phyloP scores from a whole-genome alignment of 2,797 vertebrate species.

The Acipenser oxyrinchus region DNA sequence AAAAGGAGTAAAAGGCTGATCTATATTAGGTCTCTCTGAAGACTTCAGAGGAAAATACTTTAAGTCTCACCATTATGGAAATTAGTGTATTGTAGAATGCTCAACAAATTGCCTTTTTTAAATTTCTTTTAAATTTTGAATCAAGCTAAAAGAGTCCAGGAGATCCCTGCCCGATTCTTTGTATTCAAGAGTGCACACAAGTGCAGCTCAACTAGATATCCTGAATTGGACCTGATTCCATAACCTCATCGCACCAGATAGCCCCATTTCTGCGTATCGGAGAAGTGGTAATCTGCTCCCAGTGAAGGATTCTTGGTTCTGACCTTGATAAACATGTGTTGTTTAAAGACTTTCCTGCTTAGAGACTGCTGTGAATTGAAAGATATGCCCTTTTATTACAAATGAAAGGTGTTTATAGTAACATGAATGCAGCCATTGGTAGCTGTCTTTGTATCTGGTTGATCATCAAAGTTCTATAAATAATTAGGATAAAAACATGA shows the following conservation, averaged over 20 bases:
- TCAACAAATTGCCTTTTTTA: neutral
- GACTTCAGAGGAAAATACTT: conserved; percentile 40
- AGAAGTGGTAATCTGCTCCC: too few relatives aligned
- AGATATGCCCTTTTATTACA: neutral
- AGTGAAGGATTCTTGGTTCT: too few relatives aligned
- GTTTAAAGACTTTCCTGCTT: neutral
- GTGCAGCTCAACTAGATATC: conserved; percentile 33
- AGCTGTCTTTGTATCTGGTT: too few relatives aligned
- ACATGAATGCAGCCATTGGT: too few relatives aligned
- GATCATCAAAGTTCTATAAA: too few relatives aligned
- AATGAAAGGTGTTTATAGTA: neutral
- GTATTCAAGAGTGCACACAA: conserved; percentile 50
- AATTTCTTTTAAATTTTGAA: neutral
- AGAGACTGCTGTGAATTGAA: neutral
- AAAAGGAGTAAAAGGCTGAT: conserved; percentile 26
- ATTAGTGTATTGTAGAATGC: conserved; percentile 42
- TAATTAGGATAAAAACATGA: too few relatives aligned
- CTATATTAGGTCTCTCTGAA: conserved; percentile 35
- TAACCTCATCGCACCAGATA: neutral
- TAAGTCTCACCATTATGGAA: conserved; percentile 50
- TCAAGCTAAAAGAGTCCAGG: conserved; percentile 20
- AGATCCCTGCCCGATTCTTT: conserved; percentile 45
- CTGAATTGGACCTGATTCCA: conserved; percentile 48
- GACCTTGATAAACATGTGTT: too few relatives aligned
- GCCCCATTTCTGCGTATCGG: too few relatives aligned